Conservation (phyloP, 2,888 invertebrate genomes). For the Melipona beecheii region DNA sequence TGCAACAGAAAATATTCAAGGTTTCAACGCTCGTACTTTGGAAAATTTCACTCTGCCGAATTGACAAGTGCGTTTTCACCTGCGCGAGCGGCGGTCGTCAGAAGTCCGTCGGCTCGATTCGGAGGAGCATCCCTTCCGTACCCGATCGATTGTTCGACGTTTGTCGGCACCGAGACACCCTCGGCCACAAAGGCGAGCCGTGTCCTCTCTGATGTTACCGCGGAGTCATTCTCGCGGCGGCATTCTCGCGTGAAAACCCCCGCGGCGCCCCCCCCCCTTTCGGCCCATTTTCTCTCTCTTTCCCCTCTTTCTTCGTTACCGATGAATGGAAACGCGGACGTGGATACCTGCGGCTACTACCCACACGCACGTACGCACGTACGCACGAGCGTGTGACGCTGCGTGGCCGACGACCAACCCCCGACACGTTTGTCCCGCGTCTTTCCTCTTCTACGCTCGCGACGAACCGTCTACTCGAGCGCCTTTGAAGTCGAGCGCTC, state of each 20-base stretch:
- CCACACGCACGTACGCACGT: constrained; percentile 14
- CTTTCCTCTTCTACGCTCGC: constrained; percentile 19
- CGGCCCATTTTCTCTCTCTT: background rate
- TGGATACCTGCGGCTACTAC: constrained; percentile 37
- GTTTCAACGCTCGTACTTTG: too few relatives aligned
- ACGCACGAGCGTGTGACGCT: background rate
- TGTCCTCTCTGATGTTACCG: constrained; percentile 37
- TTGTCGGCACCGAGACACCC: constrained; percentile 30
- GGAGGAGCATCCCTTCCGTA: constrained; percentile 35
- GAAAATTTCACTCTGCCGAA: background rate
- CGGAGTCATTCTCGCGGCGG: constrained; percentile 31
- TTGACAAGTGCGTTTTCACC: constrained; percentile 51
- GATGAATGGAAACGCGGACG: constrained; percentile 26
- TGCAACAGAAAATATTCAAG: too few relatives aligned
- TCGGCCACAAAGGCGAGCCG: constrained; percentile 31
- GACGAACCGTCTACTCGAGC: constrained; percentile 29
- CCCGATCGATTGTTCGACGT: constrained; percentile 13
- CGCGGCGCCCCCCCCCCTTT: constrained; percentile 17
- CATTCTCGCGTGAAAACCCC: constrained; percentile 53
- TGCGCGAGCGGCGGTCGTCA: constrained; percentile 37
- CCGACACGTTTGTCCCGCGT: background rate
- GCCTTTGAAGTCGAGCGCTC: constrained; percentile 53
- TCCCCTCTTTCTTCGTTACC: constrained; percentile 13
- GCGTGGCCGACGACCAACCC: constrained; percentile 12
- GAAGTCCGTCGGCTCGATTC: constrained; percentile 59